Conservation (phyloP, 92 coral and sea anemone species). For the Epizoanthus rinbou region DNA sequence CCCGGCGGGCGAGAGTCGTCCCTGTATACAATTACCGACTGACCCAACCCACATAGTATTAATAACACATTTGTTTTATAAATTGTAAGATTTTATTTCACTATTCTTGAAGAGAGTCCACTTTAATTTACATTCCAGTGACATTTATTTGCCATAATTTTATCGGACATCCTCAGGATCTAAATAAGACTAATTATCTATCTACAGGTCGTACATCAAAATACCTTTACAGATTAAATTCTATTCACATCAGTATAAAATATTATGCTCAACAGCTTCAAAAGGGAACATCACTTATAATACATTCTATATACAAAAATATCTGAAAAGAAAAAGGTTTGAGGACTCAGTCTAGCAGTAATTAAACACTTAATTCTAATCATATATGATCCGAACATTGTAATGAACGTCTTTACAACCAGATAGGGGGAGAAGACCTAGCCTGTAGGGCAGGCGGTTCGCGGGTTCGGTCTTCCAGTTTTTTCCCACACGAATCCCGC, state of each 20-base stretch:
- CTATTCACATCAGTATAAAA: conserved; percentile 41
- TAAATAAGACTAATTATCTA: not conserved
- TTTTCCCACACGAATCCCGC: no score
- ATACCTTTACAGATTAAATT: conserved; percentile 35
- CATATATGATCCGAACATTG: no score
- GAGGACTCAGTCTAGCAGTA: not conserved
- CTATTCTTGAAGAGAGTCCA: not conserved
- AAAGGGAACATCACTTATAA: conserved; percentile 21
- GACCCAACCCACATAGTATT: not conserved
- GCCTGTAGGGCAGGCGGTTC: no score
- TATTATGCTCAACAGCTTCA: conserved; percentile 2
- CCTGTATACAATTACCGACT: not conserved
- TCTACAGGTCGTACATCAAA: conserved; percentile 36
- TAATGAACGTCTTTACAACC: no score
- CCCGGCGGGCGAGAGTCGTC: no score
- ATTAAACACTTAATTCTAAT: not conserved
- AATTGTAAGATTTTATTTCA: conserved; percentile 4
- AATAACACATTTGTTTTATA: not conserved
- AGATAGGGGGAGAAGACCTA: no score
- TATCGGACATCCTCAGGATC: conserved; percentile 18
- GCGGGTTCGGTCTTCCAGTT: no score
- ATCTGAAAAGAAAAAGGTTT: not conserved
- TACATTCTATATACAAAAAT: conserved; percentile 27
- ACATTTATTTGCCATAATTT: not conserved
- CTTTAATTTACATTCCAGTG: conserved; percentile 15